These are phyloP conservation scores for Ictidomys tridecemlineatus DNA, from an alignment of 2,113 vertebrate genomes.

Conservation along the genomic window DNA sequence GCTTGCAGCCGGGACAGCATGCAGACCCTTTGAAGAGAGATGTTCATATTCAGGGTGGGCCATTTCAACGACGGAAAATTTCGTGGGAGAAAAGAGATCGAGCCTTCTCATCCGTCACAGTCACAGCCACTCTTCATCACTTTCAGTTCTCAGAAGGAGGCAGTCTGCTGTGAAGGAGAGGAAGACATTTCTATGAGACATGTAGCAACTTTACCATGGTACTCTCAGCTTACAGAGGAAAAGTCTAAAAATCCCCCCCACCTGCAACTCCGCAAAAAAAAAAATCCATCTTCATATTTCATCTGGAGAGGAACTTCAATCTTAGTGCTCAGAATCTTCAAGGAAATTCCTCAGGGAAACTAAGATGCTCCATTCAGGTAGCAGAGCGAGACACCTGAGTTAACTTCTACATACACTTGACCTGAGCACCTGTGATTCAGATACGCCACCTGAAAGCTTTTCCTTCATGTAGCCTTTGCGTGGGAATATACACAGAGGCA, in stretches of 20 bases:
- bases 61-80: not conserved
- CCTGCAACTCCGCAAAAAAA: rapidly evolving
- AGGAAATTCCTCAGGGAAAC: not conserved
- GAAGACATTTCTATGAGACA: not conserved
- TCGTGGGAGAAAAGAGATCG: not conserved
- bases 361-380: not conserved
- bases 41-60: not conserved
- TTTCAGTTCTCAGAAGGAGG: conserved; percentile 13
- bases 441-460: not conserved
- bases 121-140: not conserved
- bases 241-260: not conserved
- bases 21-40: not conserved
- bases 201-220: not conserved
- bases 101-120: not conserved
- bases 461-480: not conserved
- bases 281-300: not conserved
- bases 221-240: not conserved
- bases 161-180: not conserved
- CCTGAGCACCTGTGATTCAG: not conserved
- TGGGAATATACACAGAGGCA: not conserved
- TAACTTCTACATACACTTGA: not conserved
- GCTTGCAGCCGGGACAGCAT: not conserved
- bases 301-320: not conserved
- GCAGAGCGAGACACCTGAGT: no score
- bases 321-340: not conserved